phyloP scores from a whole-genome alignment of 2,888 invertebrate genomes.

The Spodoptera exigua region DNA sequence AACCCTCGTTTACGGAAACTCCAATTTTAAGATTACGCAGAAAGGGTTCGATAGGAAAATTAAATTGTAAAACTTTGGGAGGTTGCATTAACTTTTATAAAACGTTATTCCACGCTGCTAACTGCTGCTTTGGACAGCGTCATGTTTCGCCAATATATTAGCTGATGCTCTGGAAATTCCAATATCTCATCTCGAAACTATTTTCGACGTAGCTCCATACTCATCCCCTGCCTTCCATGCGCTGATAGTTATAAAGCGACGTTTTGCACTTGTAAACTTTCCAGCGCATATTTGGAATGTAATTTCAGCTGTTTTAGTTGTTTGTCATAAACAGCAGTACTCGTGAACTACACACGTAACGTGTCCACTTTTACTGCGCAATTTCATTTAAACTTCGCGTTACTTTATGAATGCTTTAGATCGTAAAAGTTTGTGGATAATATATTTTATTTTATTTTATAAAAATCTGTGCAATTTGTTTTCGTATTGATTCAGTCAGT shows the following conservation, averaged over 20 bases:
- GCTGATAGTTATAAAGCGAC: constrained; percentile 8
- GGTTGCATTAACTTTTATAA: too few relatives aligned
- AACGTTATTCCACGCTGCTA: too few relatives aligned
- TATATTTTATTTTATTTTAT: too few relatives aligned
- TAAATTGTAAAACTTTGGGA: not conserved
- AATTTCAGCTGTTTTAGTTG: constrained; percentile 23
- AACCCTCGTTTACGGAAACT: constrained; percentile 12
- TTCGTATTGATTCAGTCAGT: too few relatives aligned
- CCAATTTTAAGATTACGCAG: constrained; percentile 4
- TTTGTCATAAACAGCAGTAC: constrained; percentile 22
- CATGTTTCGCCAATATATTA: too few relatives aligned
- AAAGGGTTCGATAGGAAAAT: not conserved
- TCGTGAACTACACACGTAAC: constrained; percentile 4
- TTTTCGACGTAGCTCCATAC: constrained; percentile 3
- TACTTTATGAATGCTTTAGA: constrained; percentile 1
- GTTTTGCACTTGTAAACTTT: constrained; percentile 14
- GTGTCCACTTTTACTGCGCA: constrained; percentile 13
- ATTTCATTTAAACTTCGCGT: constrained; percentile 10
- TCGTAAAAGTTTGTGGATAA: not conserved
- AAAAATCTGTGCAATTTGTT: too few relatives aligned
- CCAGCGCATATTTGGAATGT: constrained; percentile 20
- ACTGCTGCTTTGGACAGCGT: too few relatives aligned
- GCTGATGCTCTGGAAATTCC: not conserved
- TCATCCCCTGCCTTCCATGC: not conserved
- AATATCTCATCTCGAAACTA: constrained; percentile 4